Percentiles rank a stretch among this genome's conserved stretches.
These are phyloP conservation scores for Gallinago nigripennis DNA, from an alignment of 2,797 vertebrate species.

Conservation along the genomic window DNA sequence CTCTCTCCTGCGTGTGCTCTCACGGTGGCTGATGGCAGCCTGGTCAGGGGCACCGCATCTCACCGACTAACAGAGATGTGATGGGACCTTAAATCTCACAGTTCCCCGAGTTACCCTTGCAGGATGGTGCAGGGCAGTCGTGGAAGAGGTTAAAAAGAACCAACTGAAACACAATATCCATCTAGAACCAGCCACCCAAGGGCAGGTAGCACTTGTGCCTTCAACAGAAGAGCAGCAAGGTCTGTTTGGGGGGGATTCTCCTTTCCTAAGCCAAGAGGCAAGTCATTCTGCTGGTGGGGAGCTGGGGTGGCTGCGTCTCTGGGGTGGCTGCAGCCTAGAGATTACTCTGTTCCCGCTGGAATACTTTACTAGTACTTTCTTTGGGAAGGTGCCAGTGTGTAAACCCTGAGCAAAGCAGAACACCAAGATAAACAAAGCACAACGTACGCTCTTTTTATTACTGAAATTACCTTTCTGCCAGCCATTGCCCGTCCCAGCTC, in stretches of 20 bases:
- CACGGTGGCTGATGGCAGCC: background rate
- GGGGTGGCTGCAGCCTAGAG: background rate
- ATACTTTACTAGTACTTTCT: background rate
- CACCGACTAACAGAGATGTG: accelerated
- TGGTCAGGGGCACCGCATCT: background rate
- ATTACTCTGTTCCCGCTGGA: background rate
- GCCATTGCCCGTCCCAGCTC: background rate
- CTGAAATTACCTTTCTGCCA: slow-evolving; percentile 1
- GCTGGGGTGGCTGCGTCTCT: background rate
- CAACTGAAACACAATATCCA: background rate
- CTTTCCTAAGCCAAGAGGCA: background rate
- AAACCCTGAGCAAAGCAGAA: slow-evolving; percentile 26
- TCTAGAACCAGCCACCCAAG: background rate
- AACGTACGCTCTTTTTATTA: slow-evolving; percentile 34
- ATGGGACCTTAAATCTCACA: accelerated
- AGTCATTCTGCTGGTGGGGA: background rate
- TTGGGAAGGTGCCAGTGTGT: slow-evolving; percentile 43
- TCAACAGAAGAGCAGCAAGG: too few species aligned
- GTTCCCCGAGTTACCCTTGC: background rate
- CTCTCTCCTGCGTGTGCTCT: background rate
- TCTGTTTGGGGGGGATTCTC: background rate
- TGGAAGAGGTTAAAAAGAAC: background rate
- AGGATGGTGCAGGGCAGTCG: background rate
- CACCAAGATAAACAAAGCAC: slow-evolving; percentile 24
- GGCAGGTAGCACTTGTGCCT: background rate